Evolutionary conservation across 2,113 vertebrate species (phyloP).

Genomic region (Austrofundulus limnaeus): DNA sequence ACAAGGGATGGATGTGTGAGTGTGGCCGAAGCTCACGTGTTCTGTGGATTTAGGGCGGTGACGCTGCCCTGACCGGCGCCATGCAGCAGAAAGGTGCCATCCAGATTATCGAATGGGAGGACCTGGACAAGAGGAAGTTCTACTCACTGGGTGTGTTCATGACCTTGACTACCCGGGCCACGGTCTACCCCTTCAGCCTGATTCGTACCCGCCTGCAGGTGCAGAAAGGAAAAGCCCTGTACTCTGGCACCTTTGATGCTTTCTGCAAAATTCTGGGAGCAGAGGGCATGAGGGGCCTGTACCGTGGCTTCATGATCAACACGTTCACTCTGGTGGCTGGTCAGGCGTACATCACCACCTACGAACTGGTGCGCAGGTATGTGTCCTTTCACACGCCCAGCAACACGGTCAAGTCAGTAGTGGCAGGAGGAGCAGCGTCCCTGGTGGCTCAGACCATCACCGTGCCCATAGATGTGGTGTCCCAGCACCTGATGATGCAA

Average conservation of each 20-base stretch:
- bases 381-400: conserved; percentile 86
- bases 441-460: conserved; percentile 97
- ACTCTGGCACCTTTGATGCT: conserved; percentile 90
- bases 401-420: conserved; percentile 91
- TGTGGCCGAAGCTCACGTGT: too few relatives aligned
- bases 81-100: conserved; percentile 87
- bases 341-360: conserved; percentile 95
- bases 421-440: conserved; percentile 91
- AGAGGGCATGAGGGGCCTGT: conserved; percentile 86
- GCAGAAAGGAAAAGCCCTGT: conserved; percentile 91
- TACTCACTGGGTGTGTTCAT: conserved; percentile 92
- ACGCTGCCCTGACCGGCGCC: conserved; percentile 30
- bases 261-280: conserved; percentile 89
- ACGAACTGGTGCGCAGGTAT: conserved; percentile 91
- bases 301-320: conserved; percentile 94
- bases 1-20: not conserved
- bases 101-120: conserved; percentile 97
- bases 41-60: conserved; percentile 37
- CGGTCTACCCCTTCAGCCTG: conserved; percentile 92
- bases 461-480: conserved; percentile 92
- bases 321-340: conserved; percentile 92
- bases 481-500: conserved; percentile 98
- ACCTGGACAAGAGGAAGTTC: conserved; percentile 97
- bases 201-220: conserved; percentile 94
- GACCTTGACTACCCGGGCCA: conserved; percentile 92